These are phyloP conservation scores for Ciconia nigra DNA, from an alignment of 2,797 vertebrate genomes.

Conservation along the genomic window DNA sequence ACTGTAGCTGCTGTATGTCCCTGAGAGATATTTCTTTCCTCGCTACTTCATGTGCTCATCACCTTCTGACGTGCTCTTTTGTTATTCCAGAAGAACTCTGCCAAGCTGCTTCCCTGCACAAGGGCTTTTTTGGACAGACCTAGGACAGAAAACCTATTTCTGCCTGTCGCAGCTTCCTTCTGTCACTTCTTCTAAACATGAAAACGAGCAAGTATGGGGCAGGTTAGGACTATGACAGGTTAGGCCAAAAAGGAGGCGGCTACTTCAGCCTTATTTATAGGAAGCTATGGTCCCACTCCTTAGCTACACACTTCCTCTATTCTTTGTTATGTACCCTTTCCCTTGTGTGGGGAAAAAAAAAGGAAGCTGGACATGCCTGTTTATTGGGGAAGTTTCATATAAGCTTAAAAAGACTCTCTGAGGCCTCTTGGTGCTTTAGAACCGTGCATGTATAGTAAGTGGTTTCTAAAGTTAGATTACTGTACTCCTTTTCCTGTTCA, in stretches of 20 bases:
- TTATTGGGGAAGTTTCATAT: background rate
- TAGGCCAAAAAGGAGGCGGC: background rate
- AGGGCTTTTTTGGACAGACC: background rate
- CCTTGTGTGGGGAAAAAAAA: background rate
- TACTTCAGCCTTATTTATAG: background rate
- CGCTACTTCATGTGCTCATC: background rate
- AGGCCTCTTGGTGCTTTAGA: background rate
- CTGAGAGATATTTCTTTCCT: background rate
- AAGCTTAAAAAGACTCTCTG: background rate
- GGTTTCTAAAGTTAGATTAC: background rate
- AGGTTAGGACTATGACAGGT: background rate
- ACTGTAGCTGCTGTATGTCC: background rate
- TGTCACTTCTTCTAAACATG: background rate
- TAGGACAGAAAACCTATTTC: background rate
- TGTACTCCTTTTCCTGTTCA: background rate
- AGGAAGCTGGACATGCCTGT: background rate
- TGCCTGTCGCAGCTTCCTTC: background rate
- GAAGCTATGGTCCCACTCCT: background rate
- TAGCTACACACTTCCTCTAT: background rate
- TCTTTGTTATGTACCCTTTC: background rate
- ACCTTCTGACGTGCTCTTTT: background rate
- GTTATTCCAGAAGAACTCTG: background rate
- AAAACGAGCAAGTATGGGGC: background rate
- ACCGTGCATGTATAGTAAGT: background rate
- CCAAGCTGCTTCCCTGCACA: background rate